These are phyloP conservation scores for Mirounga angustirostris DNA, from an alignment of 2,113 vertebrate species.

Conservation along the genomic window DNA sequence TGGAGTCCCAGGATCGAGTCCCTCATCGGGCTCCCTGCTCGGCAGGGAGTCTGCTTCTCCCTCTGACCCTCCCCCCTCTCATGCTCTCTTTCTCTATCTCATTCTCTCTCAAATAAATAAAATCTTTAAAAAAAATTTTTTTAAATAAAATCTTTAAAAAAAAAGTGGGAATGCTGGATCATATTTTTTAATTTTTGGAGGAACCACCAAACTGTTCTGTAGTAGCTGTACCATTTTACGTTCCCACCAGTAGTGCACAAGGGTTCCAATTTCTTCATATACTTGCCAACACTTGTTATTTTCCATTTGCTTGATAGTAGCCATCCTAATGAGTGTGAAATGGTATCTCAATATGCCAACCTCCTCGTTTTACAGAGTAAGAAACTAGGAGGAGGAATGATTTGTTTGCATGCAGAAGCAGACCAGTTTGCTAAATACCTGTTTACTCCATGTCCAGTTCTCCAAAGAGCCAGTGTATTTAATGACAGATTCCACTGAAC, in stretches of 20 bases:
- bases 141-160: no score
- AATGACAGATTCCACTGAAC: not conserved
- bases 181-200: constrained; percentile 12
- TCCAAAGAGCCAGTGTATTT: not conserved
- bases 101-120: no score
- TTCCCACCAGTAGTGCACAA: not conserved
- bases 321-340: not conserved
- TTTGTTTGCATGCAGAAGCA: not conserved
- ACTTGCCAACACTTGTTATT: not conserved
- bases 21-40: no score
- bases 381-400: not conserved
- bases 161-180: not conserved
- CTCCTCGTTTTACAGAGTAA: not conserved
- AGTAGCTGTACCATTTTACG: not conserved
- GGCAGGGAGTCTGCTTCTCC: no score
- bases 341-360: not conserved
- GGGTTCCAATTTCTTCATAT: not conserved
- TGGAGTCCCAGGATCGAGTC: no score
- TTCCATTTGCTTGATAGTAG: not conserved
- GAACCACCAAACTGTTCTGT: not conserved
- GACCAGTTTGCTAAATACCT: not conserved
- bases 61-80: no score
- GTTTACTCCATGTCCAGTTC: not conserved
- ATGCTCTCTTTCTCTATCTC: no score
- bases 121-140: no score